Conservation (phyloP, 2,888 invertebrate species). For the Hybos culiciformis region DNA sequence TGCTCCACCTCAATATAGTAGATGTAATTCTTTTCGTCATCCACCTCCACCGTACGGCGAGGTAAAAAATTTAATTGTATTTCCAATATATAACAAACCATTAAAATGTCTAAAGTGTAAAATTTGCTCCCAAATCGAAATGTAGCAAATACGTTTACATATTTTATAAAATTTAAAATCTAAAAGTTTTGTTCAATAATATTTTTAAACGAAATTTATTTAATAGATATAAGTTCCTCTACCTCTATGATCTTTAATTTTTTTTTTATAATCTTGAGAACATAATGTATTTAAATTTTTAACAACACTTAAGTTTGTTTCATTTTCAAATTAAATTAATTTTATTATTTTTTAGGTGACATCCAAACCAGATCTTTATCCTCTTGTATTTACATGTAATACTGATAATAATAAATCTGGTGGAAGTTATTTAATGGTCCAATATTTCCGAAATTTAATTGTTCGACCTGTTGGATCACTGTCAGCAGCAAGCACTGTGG, state of each 20-base stretch:
- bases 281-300: neutral
- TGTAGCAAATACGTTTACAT: no score
- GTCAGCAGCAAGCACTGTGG: constrained; percentile 73
- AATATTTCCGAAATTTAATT: constrained; percentile 68
- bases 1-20: constrained; percentile 70
- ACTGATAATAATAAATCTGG: constrained; percentile 54
- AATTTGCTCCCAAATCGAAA: neutral
- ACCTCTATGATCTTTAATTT: no score
- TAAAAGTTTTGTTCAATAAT: no score
- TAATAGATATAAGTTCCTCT: no score
- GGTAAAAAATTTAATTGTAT: constrained; percentile 36
- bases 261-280: no score
- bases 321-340: neutral
- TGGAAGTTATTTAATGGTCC: constrained; percentile 70
- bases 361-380: constrained; percentile 74
- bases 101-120: constrained; percentile 5
- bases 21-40: constrained; percentile 70
- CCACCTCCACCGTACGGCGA: constrained; percentile 75
- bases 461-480: constrained; percentile 61
- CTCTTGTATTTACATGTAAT: constrained; percentile 67
- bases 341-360: constrained; percentile 46
- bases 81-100: constrained; percentile 3
- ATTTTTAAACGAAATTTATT: no score
- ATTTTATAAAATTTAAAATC: no score
- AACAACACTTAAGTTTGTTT: neutral